These are phyloP conservation scores for Heliconius sara DNA, from an alignment of 2,888 invertebrate genomes.

Conservation along the genomic window DNA sequence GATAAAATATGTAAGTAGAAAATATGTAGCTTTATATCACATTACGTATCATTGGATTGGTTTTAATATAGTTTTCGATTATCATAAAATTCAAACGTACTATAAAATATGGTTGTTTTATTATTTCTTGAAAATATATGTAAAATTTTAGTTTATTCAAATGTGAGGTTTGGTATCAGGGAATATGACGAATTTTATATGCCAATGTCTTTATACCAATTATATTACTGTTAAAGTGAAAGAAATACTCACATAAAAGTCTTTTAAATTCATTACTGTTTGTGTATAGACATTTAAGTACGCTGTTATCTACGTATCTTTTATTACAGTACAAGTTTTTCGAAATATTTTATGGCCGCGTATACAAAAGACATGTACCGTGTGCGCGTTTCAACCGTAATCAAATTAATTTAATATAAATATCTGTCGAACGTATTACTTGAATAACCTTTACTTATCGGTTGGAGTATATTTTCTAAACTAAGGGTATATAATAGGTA, in stretches of 20 bases:
- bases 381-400: slow-evolving; percentile 20
- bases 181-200: slow-evolving; percentile 30
- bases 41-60: slow-evolving; percentile 3
- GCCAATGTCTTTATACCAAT: slow-evolving; percentile 36
- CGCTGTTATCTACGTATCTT: slow-evolving; percentile 36
- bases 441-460: neutral
- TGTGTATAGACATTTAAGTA: slow-evolving; percentile 38
- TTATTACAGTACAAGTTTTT: slow-evolving; percentile 40
- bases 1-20: neutral
- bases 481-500: too few species aligned
- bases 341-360: slow-evolving; percentile 28
- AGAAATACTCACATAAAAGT: slow-evolving; percentile 36
- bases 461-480: neutral
- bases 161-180: slow-evolving; percentile 3
- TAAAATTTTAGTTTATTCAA: slow-evolving; percentile 2
- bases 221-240: slow-evolving; percentile 34
- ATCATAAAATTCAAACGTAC: slow-evolving; percentile 25
- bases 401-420: slow-evolving; percentile 29
- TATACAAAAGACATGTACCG: slow-evolving; percentile 28
- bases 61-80: slow-evolving; percentile 22
- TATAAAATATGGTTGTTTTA: slow-evolving; percentile 20
- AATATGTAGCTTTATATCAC: neutral
- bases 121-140: slow-evolving; percentile 6
- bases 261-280: slow-evolving; percentile 41
- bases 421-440: slow-evolving; percentile 11